Evolutionary conservation across 2,797 vertebrate species (phyloP), one percentile per base, ranked within the genome.

Genomic region (Channa striata): DNA sequence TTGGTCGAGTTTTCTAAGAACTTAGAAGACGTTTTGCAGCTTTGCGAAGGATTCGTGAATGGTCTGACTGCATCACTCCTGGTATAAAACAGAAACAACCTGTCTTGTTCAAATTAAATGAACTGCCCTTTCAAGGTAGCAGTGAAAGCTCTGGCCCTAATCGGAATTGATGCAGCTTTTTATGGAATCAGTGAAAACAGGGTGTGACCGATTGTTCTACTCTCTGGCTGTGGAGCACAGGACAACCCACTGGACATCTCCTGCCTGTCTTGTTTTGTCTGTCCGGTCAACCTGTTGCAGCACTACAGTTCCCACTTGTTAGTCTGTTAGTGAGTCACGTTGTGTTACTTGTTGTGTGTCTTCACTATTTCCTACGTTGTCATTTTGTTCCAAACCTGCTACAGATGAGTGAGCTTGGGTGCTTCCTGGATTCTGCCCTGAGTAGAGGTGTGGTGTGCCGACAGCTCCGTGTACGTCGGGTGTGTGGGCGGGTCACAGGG

Each of bases 401-500:
- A 99, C 98, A 99, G 96, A 93, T 99, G 98, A 89, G 98, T 99
- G 93, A 99, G 93, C 93, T 99, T 99, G 95, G 97, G 97, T 88
- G 96, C 97, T 95, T 99, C 97, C 94, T 99, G 98, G 94, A 99
- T 98, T 96, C 98, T 96, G 96, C 97, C 97, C 97, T 98, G 98
- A 97, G 97, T 89, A 40, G 90, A 95, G 93, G 95, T 94, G 91
- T 98, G 97, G 92, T 98, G 97, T 71, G 95, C 92, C 77, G 97
- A 95, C 91, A 99, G 95, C 94, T 99, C 97, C 83, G 96, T 95
- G 93, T 98, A 99, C 23, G 96, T 95, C 7, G 95, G 82, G 77
- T 92, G 91, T 17, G 87, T 64, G 91, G 89, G 96, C 57, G 95
- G 91, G 81, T 99, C 97, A 49, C 97, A 98, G 71, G 96, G 94